phyloP scores from a whole-genome alignment of 2,888 invertebrate genomes.

The Andrena marginata region DNA sequence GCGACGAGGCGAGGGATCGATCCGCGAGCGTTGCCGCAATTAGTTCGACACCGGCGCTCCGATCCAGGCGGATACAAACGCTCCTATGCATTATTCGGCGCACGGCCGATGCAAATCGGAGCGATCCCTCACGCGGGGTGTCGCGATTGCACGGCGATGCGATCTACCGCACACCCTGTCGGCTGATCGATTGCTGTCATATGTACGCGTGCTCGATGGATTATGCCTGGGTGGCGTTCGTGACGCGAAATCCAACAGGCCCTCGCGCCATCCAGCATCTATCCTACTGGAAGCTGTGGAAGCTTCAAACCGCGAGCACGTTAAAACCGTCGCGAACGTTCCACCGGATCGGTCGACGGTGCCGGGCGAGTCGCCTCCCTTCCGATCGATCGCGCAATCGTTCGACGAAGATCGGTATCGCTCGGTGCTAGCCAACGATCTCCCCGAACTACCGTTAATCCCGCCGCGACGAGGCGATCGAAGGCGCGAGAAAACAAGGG shows the following conservation, averaged over 20 bases:
- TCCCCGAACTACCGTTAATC: conserved; percentile 76
- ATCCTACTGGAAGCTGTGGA: background rate
- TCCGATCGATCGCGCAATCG: conserved; percentile 57
- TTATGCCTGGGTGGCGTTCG: conserved; percentile 76
- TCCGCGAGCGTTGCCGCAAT: conserved; percentile 44
- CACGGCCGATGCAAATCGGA: conserved; percentile 81
- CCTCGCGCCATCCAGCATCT: background rate
- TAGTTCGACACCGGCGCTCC: conserved; percentile 55
- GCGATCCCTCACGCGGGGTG: conserved; percentile 75
- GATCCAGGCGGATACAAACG: conserved; percentile 47
- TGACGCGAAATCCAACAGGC: conserved; percentile 75
- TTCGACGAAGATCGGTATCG: conserved; percentile 69
- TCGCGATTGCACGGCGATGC: conserved; percentile 67
- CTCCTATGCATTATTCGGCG: conserved; percentile 77
- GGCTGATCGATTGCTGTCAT: conserved; percentile 81
- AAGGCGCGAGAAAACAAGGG: conserved; percentile 50
- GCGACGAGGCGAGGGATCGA: conserved; percentile 26
- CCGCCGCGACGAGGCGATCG: conserved; percentile 36
- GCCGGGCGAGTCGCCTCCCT: conserved; percentile 25
- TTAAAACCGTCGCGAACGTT: background rate
- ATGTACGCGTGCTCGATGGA: conserved; percentile 75
- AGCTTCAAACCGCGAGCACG: background rate
- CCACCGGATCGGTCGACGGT: background rate
- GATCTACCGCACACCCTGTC: conserved; percentile 71
- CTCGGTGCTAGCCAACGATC: conserved; percentile 68